phyloP scores from a whole-genome alignment of 2,888 invertebrate species.

The Anagyrus pseudococci region DNA sequence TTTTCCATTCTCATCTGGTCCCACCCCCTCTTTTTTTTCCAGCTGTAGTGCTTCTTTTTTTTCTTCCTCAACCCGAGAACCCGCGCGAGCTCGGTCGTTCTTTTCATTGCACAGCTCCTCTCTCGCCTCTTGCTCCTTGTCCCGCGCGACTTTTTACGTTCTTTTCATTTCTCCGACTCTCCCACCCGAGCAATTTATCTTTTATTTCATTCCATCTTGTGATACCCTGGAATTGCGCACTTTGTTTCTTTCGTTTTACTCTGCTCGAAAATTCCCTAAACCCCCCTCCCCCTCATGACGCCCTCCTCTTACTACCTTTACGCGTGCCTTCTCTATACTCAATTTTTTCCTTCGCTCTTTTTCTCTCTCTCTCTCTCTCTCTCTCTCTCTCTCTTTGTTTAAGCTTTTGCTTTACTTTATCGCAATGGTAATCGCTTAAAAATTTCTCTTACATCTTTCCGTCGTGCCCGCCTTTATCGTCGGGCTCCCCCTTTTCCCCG shows the following conservation, averaged over 20 bases:
- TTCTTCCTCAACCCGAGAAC: too few species aligned
- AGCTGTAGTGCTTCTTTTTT: conserved; percentile 8
- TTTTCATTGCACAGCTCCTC: conserved; percentile 4
- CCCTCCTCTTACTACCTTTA: too few species aligned
- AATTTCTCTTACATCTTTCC: conserved; percentile 13
- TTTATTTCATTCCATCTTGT: conserved; percentile 36
- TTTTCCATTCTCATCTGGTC: conserved; percentile 19
- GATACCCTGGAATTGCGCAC: conserved; percentile 16
- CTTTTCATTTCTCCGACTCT: conserved; percentile 6
- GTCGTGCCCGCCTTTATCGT: background rate
- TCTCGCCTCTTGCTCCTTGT: background rate
- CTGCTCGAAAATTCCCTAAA: too few species aligned
- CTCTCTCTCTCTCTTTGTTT: too few species aligned
- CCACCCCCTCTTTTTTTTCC: background rate
- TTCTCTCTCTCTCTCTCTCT: too few species aligned
- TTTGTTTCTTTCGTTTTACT: conserved; percentile 26
- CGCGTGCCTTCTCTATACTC: too few species aligned
- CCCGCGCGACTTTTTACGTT: conserved; percentile 1
- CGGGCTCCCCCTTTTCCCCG: background rate
- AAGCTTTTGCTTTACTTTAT: too few species aligned
- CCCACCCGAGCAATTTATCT: conserved; percentile 32
- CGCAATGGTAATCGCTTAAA: too few species aligned
- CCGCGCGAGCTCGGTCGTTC: too few species aligned
- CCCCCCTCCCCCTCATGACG: too few species aligned
- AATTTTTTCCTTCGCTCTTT: too few species aligned